phyloP scores from a whole-genome alignment of 2,113 vertebrate genomes.

The Corythoichthys intestinalis region DNA sequence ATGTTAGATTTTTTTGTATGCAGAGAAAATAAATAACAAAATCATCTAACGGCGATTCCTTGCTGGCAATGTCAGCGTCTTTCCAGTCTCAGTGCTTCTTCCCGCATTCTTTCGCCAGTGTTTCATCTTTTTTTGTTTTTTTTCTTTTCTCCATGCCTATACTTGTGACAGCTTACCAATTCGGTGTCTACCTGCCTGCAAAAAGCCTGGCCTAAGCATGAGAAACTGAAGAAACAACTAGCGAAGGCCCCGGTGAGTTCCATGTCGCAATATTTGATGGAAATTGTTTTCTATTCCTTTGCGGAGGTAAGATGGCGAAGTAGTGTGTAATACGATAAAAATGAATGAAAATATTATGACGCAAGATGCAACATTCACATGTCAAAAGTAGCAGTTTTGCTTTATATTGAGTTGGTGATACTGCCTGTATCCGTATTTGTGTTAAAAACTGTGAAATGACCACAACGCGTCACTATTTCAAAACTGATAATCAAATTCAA shows the following conservation, averaged over 20 bases:
- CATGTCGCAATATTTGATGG: conserved; percentile 24
- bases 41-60: background rate
- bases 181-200: background rate
- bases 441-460: background rate
- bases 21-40: background rate
- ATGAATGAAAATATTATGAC: background rate
- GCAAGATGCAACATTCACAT: background rate
- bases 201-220: background rate
- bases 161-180: background rate
- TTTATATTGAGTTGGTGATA: background rate
- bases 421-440: background rate
- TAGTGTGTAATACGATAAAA: background rate
- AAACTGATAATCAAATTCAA: too few relatives aligned
- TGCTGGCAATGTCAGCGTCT: background rate
- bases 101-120: background rate
- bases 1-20: too few relatives aligned
- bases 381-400: background rate
- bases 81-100: background rate
- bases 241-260: conserved; percentile 17
- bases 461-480: too few relatives aligned
- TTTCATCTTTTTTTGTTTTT: background rate
- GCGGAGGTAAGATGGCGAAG: background rate
- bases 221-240: background rate
- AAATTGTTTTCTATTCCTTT: background rate
- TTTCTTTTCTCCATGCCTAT: background rate